Evolutionary conservation across 2,888 invertebrate genomes (phyloP), one percentile per base, ranked within the genome.

Genomic region (Epirrhoe tristata): DNA sequence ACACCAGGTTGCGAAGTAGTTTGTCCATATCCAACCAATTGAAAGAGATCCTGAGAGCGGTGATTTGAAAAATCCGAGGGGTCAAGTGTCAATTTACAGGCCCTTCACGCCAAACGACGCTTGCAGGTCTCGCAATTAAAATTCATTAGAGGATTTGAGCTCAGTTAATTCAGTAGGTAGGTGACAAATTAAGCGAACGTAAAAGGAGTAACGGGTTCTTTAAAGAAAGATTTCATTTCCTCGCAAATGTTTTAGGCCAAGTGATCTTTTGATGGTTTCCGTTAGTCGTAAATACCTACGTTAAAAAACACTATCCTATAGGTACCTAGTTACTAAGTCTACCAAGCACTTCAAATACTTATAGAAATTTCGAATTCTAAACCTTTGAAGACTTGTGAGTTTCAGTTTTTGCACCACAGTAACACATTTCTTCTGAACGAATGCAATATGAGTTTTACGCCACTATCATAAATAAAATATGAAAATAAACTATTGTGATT

Each of bases 41-140:
- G 65, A 73, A 69, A 65, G 61, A 67, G 67, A 67, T 73, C 66
- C 61, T 69, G 52, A 73, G 71, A 76, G 74, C 76, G 74, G 81
- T 83, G 85, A 88, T 87, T 88, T 85, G 73, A 82, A 79, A 85
- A 85, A 88, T 87, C 84, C 83, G 77, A 76, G 76, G 70, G 87
- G 87, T 89, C 86, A 89, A 84, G 79, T 76, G 87, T 85, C 84
- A 88, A 86, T 84, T 84, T 76, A 81, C 75, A 73, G 77, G 79
- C 83, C 81, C 82, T 82, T 79, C 69, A 72, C 66, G 68, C 70
- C 71, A 67, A 68, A 63, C 53, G 48, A 46, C 77, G 79, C 78
- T 79, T 78, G 80, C 78, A 77, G 67, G 79, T 79, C 71, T 68
- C 63, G 69, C 84, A 87, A 90, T 88, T 89, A 87, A 62, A 71